Evolutionary conservation across 2,888 invertebrate genomes (phyloP), one percentile per base, ranked within the genome.

Genomic region (Oegoconia quadripuncta): DNA sequence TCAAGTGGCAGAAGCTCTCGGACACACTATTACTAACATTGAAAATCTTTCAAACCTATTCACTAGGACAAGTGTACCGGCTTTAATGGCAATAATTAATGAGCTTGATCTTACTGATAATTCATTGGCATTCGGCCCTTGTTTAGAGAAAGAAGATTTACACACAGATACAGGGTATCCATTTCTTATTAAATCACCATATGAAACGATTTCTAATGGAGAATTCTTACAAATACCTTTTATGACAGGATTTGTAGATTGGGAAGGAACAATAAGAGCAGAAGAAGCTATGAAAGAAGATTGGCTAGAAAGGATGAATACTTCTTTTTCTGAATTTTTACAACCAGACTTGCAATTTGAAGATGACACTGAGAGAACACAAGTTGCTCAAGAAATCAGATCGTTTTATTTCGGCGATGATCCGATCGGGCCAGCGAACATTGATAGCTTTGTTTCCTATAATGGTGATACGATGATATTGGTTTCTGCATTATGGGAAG

Each of bases 391-490:
- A 39, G 39, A 46, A 41, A 74, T 84, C 39, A 71, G 55, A 49
- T 39, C 45, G 0, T 74, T 53, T 47, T 84, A 86, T 46, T 84
- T 83, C 34, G 49, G 47, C 3, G 44, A 55, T 4, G 46, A 64
- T 37, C 16, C 52, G 11, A 64, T 76, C 15, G 48, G 61, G 43
- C 33, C 51, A 12, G 41, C 50, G 2, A 51, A 47, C 23, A 34
- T 75, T 28, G 50, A 53, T 18, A 50, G 70, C 14, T 83, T 72
- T 42, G 46, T 84, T 3, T 26, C 35, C 1, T 86, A 84, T 55
- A 73, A 79, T 22, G 81, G 86, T 6, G 83, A 86, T 44, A 81
- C 78, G 2, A 77, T 83, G 75, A 72, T 82, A 34, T 43, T 75
- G 41, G 71, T 84, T 16, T 76, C 87, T 15, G 54, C 77, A 27